These are phyloP conservation scores for Pipistrellus nathusii DNA, from an alignment of 2,797 vertebrate genomes.

Conservation along the genomic window DNA sequence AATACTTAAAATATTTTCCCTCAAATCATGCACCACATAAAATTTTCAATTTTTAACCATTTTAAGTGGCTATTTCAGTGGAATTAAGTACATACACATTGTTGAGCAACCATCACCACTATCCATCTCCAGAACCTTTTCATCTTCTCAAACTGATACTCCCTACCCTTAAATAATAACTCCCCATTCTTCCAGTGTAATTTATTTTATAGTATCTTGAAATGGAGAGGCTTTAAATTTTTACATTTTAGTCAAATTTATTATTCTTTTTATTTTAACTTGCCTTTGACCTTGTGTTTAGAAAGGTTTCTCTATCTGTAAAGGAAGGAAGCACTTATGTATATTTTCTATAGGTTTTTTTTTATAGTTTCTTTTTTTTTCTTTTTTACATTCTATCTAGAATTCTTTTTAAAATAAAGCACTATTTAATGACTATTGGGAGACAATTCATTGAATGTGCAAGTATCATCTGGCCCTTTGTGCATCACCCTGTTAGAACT, in stretches of 20 bases:
- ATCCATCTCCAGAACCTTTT: neutral
- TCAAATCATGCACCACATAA: neutral
- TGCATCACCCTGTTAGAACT: too few relatives aligned
- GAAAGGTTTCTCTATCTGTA: neutral
- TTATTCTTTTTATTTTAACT: slow-evolving; percentile 38
- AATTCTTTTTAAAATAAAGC: slow-evolving; percentile 37
- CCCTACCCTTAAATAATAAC: neutral
- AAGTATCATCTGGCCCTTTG: neutral
- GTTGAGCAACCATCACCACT: neutral
- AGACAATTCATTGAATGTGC: neutral
- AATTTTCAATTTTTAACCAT: neutral
- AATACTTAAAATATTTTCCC: slow-evolving; percentile 42
- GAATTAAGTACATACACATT: neutral
- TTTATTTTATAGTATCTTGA: neutral
- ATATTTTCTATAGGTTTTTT: slow-evolving; percentile 4
- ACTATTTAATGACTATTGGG: neutral
- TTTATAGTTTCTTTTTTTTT: neutral
- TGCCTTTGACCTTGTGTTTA: slow-evolving; percentile 11
- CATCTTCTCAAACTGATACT: neutral
- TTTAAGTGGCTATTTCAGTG: neutral
- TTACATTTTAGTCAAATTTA: neutral
- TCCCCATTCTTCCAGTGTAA: neutral
- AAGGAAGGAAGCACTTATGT: neutral
- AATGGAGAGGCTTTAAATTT: neutral
- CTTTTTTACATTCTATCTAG: neutral